Evolutionary conservation across 2,888 invertebrate genomes (phyloP), one percentile per base, ranked within the genome.

Genomic region (Malachius bipustulatus): DNA sequence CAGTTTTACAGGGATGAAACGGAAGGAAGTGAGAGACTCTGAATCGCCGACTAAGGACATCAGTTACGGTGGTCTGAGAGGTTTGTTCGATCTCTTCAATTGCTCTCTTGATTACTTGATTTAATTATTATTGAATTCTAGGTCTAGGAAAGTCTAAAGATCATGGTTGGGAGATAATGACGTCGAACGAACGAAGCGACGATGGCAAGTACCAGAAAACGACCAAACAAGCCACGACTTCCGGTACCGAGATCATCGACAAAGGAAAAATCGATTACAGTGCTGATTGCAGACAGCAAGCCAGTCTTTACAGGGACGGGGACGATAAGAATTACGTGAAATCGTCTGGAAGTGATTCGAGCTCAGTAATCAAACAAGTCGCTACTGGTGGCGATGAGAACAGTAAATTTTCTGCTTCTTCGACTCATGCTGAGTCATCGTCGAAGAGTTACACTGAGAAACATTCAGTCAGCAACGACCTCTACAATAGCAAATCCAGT

Each of bases 1-100:
- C 63, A 80, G 75, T 57, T 82, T 82, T 65, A 71, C 80, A 59
- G 76, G 78, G 44, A 69, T 82, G 60, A 82, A 82, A 65, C 73
- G 74, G 49, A 82, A 82, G 65, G 82, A 82, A 64, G 76, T 82
- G 42, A 71, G 82, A 38, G 82, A 82, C 57, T 81, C 82, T 12
- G 76, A 76, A 62, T 80, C 80, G 39, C 82, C 82, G 15, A 76
- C 77, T 37, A 70, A 73, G 60, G 77, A 77, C 32, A 54, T 60
- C 36, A 57, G 46, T 32, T 56, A 56, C 37, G 50, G 49, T n/a
- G 24, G 6, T n/a, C n/a, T n/a, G n/a, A 19, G 24, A 8, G 24
- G n/a, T n/a, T n/a, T n/a, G n/a, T n/a, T n/a, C n/a, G n/a, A n/a
- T n/a, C n/a, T n/a, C 24, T 19, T 19, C 24, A 19, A n/a, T n/a